A percentile compares a stretch with the other conserved stretches of the same genome.
Evolutionary conservation across 2,113 vertebrate species (phyloP).

Genomic region (Pycnonotus jocosus): DNA sequence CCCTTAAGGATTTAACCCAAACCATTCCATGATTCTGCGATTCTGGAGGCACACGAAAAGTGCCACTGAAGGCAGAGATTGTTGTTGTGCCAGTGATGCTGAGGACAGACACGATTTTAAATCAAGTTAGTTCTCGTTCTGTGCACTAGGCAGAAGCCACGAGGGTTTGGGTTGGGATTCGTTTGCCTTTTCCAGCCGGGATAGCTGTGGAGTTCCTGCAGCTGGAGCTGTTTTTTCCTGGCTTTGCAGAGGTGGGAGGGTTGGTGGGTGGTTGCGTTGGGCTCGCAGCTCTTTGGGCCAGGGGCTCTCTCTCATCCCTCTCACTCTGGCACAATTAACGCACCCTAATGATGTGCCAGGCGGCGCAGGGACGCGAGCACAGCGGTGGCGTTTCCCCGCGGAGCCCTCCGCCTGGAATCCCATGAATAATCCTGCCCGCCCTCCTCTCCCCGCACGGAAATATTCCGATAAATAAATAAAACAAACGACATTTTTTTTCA

Average conservation of each 20-base stretch:
- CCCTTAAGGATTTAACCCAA: background rate
- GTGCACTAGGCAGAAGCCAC: accelerated
- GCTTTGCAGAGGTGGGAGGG: background rate
- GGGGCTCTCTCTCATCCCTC: background rate
- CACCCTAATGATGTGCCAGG: background rate
- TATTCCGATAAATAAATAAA: slow-evolving; percentile 38
- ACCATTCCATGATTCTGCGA: accelerated
- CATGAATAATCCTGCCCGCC: background rate
- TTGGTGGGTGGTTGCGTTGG: background rate
- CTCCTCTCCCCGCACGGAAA: background rate
- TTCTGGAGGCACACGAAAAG: background rate
- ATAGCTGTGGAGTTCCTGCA: background rate
- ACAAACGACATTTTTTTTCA: background rate
- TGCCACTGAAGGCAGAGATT: background rate
- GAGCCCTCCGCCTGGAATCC: background rate
- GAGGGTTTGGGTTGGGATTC: accelerated
- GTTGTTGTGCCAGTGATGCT: background rate
- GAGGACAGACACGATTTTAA: background rate
- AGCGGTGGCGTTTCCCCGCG: background rate
- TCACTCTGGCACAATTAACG: background rate
- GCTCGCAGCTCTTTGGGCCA: background rate
- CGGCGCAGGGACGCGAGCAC: background rate
- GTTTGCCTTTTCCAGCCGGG: background rate
- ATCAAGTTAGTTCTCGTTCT: accelerated
- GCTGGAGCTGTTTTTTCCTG: accelerated